phyloP scores from a whole-genome alignment of 1,140 invertebrate species.

The Potamilus streckersoni region DNA sequence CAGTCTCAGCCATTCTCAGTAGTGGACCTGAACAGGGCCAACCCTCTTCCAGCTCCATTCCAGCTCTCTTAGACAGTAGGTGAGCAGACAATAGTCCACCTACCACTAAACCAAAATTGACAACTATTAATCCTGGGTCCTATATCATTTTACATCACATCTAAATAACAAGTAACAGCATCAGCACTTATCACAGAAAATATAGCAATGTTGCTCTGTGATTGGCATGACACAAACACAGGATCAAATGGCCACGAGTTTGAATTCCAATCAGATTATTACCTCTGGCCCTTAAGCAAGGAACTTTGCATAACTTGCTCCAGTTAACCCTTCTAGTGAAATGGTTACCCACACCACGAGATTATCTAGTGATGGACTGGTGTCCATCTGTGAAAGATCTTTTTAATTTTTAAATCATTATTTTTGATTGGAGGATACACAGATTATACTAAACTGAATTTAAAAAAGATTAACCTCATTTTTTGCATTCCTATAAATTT shows the following conservation, averaged over 20 bases:
- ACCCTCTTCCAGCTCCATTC: constrained; percentile 84
- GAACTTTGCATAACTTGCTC: no score
- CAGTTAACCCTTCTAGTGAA: no score
- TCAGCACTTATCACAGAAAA: no score
- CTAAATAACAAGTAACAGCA: neutral
- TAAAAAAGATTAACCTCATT: no score
- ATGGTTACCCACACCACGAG: no score
- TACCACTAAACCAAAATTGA: constrained; percentile 76
- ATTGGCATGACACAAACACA: neutral
- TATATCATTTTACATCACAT: neutral
- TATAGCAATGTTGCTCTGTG: neutral
- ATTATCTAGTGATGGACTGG: no score
- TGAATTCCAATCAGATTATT: neutral
- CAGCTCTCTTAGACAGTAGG: constrained; percentile 81
- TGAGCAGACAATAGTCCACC: constrained; percentile 97
- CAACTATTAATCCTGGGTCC: constrained; percentile 1
- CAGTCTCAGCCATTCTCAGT: constrained; percentile 91
- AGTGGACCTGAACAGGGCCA: constrained; percentile 99
- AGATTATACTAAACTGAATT: no score
- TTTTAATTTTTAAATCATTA: neutral
- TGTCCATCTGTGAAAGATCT: neutral
- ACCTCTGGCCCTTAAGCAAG: neutral
- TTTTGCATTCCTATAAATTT: no score
- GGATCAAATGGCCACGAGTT: neutral
- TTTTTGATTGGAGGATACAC: no score